phyloP scores from a whole-genome alignment of 92 coral and sea anemone species.

The Pocillopora meandrina region DNA sequence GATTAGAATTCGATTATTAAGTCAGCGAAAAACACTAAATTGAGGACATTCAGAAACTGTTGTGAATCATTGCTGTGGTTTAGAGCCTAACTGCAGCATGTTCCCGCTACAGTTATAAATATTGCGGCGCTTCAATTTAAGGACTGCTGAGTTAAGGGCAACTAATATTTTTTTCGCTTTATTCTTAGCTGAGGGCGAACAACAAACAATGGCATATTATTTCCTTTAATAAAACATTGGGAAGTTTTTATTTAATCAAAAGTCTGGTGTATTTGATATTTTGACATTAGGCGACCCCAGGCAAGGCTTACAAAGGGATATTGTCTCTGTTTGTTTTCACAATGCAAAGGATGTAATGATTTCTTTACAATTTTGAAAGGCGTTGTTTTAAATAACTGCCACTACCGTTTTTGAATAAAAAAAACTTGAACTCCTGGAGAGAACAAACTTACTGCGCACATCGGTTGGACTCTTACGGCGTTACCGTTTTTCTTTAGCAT shows the following conservation, averaged over 20 bases:
- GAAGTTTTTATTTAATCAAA: neutral
- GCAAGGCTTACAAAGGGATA: neutral
- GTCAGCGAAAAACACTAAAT: no score
- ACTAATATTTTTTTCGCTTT: neutral
- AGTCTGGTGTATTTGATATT: conserved; percentile 1
- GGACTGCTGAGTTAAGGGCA: neutral
- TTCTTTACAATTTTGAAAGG: no score
- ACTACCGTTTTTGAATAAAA: no score
- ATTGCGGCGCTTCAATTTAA: neutral
- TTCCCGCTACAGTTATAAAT: neutral
- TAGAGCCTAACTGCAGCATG: neutral
- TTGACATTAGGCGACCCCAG: neutral
- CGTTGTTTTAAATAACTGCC: no score
- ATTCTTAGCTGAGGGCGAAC: neutral
- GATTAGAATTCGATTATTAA: no score
- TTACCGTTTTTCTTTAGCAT: no score
- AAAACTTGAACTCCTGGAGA: no score
- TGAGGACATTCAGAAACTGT: no score
- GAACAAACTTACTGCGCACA: no score
- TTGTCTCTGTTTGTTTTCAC: neutral
- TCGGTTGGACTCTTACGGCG: no score
- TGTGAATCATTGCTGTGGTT: neutral
- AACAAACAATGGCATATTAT: neutral
- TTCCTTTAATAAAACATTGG: neutral
- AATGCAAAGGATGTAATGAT: no score